These are phyloP conservation scores for Hemichromis elongatus DNA, from an alignment of 2,113 vertebrate genomes.

Conservation along the genomic window DNA sequence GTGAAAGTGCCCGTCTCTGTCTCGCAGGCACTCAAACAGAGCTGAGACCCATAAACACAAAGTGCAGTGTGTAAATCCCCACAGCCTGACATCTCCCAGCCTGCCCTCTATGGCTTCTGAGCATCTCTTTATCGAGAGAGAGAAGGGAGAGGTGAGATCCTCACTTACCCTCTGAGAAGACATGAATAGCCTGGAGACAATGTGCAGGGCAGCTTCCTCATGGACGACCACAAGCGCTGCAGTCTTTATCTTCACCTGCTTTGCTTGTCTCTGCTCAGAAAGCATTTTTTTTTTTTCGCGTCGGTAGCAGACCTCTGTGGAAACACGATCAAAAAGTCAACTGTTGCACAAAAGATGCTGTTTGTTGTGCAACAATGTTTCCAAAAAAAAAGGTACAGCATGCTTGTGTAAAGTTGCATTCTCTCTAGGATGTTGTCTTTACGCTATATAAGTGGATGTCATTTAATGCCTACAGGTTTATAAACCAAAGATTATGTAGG, in stretches of 20 bases:
- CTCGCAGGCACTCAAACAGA: slow-evolving; percentile 66
- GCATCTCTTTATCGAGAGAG: slow-evolving; percentile 58
- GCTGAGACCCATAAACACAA: slow-evolving; percentile 69
- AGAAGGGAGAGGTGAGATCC: slow-evolving; percentile 25
- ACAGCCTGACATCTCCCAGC: slow-evolving; percentile 45
- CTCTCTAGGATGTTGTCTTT: not conserved
- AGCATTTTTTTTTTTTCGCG: not conserved
- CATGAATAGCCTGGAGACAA: not conserved
- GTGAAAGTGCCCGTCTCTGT: slow-evolving; percentile 66
- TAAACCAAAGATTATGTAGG: not conserved
- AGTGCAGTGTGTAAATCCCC: slow-evolving; percentile 68
- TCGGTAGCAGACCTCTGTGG: not conserved
- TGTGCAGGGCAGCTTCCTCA: not conserved
- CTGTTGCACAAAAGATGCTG: not conserved
- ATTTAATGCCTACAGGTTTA: not conserved
- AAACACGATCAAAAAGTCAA: not conserved
- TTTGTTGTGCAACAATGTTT: not conserved
- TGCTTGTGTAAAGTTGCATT: not conserved
- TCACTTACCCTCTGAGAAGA: slow-evolving; percentile 17
- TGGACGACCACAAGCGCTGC: slow-evolving; percentile 1
- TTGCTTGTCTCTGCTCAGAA: not conserved
- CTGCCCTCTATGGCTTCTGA: slow-evolving; percentile 50
- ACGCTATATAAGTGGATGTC: not conserved
- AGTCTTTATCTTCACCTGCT: slow-evolving; percentile 7
- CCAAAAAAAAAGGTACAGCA: not conserved